Evolutionary conservation across 2,113 vertebrate species (phyloP).

Genomic region (Cottus gobio): DNA sequence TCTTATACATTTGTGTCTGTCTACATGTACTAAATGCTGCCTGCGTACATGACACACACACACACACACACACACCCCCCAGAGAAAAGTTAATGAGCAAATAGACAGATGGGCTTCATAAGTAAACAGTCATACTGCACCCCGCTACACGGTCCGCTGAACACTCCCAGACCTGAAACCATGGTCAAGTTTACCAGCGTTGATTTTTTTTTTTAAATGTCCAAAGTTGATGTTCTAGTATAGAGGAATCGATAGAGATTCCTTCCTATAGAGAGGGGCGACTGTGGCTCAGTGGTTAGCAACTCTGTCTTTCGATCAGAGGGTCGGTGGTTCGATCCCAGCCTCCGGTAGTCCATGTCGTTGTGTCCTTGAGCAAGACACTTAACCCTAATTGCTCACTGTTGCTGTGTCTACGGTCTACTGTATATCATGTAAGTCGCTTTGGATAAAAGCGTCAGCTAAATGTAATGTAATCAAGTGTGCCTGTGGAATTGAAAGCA

Average conservation of each 20-base stretch:
- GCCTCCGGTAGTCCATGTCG: too few relatives aligned
- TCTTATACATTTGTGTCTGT: not conserved
- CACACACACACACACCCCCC: not conserved
- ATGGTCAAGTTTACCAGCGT: constrained; percentile 6
- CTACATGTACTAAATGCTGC: constrained; percentile 5
- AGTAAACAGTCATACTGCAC: not conserved
- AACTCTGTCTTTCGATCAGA: too few relatives aligned
- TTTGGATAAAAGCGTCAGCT: too few relatives aligned
- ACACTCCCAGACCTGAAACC: constrained; percentile 5
- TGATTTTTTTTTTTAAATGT: constrained; percentile 12
- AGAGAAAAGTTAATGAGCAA: constrained; percentile 39
- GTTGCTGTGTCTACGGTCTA: too few relatives aligned
- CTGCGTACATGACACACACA: constrained; percentile 5
- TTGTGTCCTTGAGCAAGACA: too few relatives aligned
- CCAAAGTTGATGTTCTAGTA: constrained; percentile 19
- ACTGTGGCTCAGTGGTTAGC: too few relatives aligned
- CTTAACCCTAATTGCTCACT: too few relatives aligned
- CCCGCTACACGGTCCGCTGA: not conserved
- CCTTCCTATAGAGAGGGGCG: too few relatives aligned
- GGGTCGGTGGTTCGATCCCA: too few relatives aligned
- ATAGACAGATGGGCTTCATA: not conserved
- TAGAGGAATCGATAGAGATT: too few relatives aligned
- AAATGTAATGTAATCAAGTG: constrained; percentile 16
- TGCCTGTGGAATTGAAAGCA: constrained; percentile 49
- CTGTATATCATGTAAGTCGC: too few relatives aligned